Conservation (phyloP, 2,888 invertebrate genomes). For the Emmelina monodactyla region DNA sequence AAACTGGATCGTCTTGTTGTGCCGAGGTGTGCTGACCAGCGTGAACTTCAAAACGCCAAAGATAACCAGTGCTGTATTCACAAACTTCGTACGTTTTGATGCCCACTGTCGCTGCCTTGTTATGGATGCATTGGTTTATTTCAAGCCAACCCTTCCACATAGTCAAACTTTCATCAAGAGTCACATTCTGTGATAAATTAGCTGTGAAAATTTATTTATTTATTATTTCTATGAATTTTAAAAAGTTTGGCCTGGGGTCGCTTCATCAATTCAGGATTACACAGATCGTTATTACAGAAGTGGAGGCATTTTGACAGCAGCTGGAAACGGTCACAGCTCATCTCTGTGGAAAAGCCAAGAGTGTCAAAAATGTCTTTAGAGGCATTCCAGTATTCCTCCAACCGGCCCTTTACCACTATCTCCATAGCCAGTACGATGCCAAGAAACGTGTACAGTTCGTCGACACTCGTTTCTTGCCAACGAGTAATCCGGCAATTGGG, state of each 20-base stretch:
- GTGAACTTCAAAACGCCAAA: conserved; percentile 15
- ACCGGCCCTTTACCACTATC: conserved; percentile 3
- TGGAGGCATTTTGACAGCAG: conserved; percentile 13
- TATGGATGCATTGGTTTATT: conserved; percentile 13
- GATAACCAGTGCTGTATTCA: conserved; percentile 13
- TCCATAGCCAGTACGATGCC: conserved; percentile 10
- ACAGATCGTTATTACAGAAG: conserved; percentile 9
- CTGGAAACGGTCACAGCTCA: conserved; percentile 4
- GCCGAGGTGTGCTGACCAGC: conserved; percentile 4
- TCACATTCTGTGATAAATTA: conserved; percentile 12
- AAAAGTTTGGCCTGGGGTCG: conserved; percentile 11
- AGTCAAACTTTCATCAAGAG: conserved; percentile 13
- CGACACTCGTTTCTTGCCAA: conserved; percentile 9
- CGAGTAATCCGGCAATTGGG: conserved; percentile 8
- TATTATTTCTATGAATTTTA: too few species aligned
- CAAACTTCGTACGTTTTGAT: conserved; percentile 17
- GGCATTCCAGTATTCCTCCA: conserved; percentile 7
- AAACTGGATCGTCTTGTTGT: conserved; percentile 7
- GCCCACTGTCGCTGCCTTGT: conserved; percentile 12
- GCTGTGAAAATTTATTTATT: too few species aligned
- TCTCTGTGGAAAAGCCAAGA: conserved; percentile 4
- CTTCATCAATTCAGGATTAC: conserved; percentile 4
- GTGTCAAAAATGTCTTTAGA: conserved; percentile 3
- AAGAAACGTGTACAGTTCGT: conserved; percentile 10
- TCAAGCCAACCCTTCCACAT: conserved; percentile 12